These are phyloP conservation scores for Rhinoptilus africanus DNA, from an alignment of 2,113 vertebrate genomes.

Conservation along the genomic window DNA sequence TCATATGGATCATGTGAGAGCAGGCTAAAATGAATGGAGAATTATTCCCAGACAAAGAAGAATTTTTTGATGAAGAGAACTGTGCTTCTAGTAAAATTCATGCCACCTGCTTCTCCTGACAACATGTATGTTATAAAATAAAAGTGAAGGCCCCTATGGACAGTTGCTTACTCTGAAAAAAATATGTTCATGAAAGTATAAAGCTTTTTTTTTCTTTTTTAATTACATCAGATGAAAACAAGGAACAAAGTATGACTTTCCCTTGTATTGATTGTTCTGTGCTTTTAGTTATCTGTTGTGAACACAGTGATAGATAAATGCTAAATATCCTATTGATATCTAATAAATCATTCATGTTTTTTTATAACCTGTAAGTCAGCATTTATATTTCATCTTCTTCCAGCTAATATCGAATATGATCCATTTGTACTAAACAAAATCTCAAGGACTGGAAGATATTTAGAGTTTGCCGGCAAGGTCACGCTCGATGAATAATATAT, in stretches of 20 bases:
- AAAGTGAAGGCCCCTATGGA: background rate
- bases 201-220: background rate
- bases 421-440: constrained; percentile 10
- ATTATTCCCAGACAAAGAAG: background rate
- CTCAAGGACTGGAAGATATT: constrained; percentile 35
- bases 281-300: background rate
- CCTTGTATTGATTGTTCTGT: background rate
- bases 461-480: background rate
- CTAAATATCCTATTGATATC: background rate
- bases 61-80: constrained; percentile 4
- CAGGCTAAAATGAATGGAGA: background rate
- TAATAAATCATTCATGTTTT: background rate
- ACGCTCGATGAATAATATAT: background rate
- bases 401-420: background rate
- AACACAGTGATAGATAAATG: background rate
- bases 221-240: background rate
- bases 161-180: background rate
- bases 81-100: background rate
- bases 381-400: constrained; percentile 18
- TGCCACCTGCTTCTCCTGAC: background rate
- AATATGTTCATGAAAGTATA: background rate
- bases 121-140: background rate
- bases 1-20: background rate
- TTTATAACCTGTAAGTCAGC: background rate
- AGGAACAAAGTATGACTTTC: background rate